These are phyloP conservation scores for Drosophila guanche DNA, from an alignment of 1,140 invertebrate genomes.

Conservation along the genomic window DNA sequence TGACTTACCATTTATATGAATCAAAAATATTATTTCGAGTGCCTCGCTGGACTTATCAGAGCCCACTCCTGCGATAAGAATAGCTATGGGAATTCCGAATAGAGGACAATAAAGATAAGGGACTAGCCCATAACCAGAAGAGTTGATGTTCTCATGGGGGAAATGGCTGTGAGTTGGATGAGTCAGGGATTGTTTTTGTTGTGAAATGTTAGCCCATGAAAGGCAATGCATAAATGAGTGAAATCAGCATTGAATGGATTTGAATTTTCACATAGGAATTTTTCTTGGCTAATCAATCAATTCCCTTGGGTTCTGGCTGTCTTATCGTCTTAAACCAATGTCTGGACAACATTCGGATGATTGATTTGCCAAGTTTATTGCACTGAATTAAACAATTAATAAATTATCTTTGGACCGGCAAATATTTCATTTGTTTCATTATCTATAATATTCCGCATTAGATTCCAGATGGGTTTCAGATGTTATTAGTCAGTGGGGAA, in stretches of 20 bases:
- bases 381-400: neutral
- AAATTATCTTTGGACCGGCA: neutral
- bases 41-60: constrained; percentile 12
- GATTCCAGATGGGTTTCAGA: constrained; percentile 8
- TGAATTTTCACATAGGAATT: neutral
- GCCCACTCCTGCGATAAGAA: constrained; percentile 11
- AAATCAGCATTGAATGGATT: too few relatives aligned
- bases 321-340: constrained; percentile 21
- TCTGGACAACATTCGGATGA: constrained; percentile 11
- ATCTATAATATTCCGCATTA: too few relatives aligned
- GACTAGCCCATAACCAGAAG: neutral
- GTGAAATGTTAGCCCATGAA: neutral
- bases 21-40: constrained; percentile 21
- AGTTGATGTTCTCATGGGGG: constrained; percentile 13
- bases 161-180: constrained; percentile 1
- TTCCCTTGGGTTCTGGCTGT: neutral
- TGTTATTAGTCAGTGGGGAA: constrained; percentile 26
- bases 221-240: neutral
- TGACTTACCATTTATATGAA: constrained; percentile 28
- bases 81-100: constrained; percentile 28
- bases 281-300: constrained; percentile 14
- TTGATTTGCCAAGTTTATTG: constrained; percentile 1
- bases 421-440: constrained; percentile 7
- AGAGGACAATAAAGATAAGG: constrained; percentile 39
- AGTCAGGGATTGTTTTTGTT: constrained; percentile 12